Evolutionary conservation across 2,888 invertebrate species (phyloP).

Genomic region (Drosophila sordidula): DNA sequence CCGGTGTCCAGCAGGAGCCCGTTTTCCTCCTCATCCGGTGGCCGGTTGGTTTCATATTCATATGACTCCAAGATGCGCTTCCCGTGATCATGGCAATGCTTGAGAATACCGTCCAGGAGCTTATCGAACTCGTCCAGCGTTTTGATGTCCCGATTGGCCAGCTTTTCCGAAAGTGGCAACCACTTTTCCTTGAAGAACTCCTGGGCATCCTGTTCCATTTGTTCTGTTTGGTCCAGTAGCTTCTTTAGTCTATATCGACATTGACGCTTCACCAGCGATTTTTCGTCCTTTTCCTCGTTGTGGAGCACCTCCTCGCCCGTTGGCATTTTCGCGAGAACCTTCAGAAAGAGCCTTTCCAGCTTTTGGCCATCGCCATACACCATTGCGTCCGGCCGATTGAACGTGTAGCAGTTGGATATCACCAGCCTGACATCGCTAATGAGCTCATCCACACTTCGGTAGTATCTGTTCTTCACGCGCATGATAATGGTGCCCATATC

Average conservation of each 20-base stretch:
- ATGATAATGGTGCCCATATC: slow-evolving; percentile 19
- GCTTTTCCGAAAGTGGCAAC: background rate
- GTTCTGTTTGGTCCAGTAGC: background rate
- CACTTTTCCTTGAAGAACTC: slow-evolving; percentile 1
- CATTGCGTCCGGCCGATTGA: background rate
- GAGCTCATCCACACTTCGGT: slow-evolving; percentile 8
- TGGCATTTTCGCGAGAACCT: slow-evolving; percentile 4
- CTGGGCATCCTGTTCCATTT: background rate
- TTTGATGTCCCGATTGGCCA: background rate
- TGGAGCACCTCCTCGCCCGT: background rate
- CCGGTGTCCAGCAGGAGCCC: background rate
- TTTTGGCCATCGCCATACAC: background rate
- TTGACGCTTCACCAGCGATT: background rate
- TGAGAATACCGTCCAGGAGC: background rate
- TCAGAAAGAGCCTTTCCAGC: slow-evolving; percentile 8
- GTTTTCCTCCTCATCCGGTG: background rate
- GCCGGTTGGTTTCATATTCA: background rate
- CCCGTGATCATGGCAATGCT: background rate
- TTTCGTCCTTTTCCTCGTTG: background rate
- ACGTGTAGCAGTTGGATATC: slow-evolving; percentile 26
- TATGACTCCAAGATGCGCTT: background rate
- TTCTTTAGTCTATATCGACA: background rate
- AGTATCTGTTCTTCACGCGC: slow-evolving; percentile 20
- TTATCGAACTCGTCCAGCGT: slow-evolving; percentile 9
- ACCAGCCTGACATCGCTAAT: slow-evolving; percentile 13